Evolutionary conservation across 2,888 invertebrate species (phyloP), one percentile per base, ranked within the genome.

Genomic region (Lithophane socia): DNA sequence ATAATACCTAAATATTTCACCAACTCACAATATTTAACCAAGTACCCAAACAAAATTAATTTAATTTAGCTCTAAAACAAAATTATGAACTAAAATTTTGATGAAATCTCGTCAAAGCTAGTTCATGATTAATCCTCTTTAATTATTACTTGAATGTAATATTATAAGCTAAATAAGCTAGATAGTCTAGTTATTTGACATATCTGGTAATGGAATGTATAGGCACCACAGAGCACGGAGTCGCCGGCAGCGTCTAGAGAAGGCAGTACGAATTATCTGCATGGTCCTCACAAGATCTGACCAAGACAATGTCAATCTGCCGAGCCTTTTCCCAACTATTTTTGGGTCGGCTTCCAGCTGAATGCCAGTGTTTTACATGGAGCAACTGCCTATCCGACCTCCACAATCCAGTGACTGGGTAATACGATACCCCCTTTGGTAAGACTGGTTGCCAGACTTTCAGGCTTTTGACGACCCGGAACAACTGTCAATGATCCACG

Each of bases 131-230:
- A 13, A 63, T 21, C 24, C 65, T 24, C 10, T 44, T 61, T 9
- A 44, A 18, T 67, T 66, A 52, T 63, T 44, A 42, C 9, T 56
- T 42, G 18, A 66, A 61, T 52, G 13, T 56, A 54, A 64, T 47
- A 54, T 9, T 52, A 18, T 21, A 47, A 52, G 18, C n/a, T 12
- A 29, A 29, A 29, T 1, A 24, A 44, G n/a, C 13, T 54, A 47
- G 12, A 18, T 3, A 16, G n/a, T 29, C 21, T 65, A 47, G 37
- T 37, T 64, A 64, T 54, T 29, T 12, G 29, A 61, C 18, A 65
- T 63, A 68, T 72, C 60, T 60, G 16, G 52, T 56, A 61, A 75
- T 69, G 37, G 67, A 75, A 80, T 71, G 29, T 65, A 9, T 4
- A 21, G 13, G 13, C 8, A 21, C 56, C 24, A 58, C 5, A 58